Percentiles rank a stretch among this genome's conserved stretches.
Conservation (phyloP, 1,140 invertebrate species). For the Calephelis nemesis region DNA sequence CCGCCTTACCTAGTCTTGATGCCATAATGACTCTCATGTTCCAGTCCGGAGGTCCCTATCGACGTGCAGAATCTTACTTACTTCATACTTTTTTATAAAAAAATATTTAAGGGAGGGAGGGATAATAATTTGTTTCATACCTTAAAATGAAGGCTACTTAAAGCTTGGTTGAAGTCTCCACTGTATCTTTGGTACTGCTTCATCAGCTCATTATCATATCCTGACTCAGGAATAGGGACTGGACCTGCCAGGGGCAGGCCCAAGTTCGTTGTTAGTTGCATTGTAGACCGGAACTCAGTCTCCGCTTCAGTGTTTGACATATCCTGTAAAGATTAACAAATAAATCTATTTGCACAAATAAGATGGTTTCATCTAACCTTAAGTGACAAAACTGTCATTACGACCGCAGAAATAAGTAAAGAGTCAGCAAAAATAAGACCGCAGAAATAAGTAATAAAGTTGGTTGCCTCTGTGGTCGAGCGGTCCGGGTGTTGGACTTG, state of each 20-base stretch:
- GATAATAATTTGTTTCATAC: constrained; percentile 29
- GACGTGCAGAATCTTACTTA: too few relatives aligned
- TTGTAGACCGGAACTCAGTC: constrained; percentile 58
- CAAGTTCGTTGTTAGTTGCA: constrained; percentile 62
- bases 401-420: too few relatives aligned
- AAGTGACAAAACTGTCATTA: too few relatives aligned
- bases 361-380: too few relatives aligned
- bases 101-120: too few relatives aligned
- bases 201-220: constrained; percentile 63
- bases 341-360: neutral
- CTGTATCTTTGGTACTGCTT: constrained; percentile 68
- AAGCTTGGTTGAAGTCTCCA: constrained; percentile 63
- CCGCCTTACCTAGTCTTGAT: too few relatives aligned
- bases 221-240: constrained; percentile 49
- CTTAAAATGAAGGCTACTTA: constrained; percentile 59
- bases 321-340: constrained; percentile 35
- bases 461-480: too few relatives aligned
- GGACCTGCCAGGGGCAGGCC: constrained; percentile 61
- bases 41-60: neutral
- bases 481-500: too few relatives aligned
- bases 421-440: too few relatives aligned
- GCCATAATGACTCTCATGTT: too few relatives aligned
- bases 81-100: too few relatives aligned
- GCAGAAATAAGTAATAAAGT: too few relatives aligned
- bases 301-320: constrained; percentile 53